Conservation (phyloP, 2,888 invertebrate species). For the Brachylomia viminalis region DNA sequence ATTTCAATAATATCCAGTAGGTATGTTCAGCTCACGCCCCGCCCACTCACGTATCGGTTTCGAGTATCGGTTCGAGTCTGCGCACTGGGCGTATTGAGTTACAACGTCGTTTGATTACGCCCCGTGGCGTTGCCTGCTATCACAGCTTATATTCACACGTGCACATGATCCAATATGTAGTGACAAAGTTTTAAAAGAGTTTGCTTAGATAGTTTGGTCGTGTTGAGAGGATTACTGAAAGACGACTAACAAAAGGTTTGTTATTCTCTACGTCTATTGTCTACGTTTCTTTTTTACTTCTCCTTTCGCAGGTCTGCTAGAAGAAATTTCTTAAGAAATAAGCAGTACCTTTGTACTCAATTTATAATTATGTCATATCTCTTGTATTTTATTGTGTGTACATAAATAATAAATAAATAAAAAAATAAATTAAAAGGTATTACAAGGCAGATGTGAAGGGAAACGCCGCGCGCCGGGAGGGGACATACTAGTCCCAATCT, state of each 20-base stretch:
- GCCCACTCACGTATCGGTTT: slow-evolving; percentile 72
- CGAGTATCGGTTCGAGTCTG: slow-evolving; percentile 83
- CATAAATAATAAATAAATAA: no score
- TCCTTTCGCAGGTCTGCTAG: no score
- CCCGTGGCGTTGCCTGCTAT: slow-evolving; percentile 15
- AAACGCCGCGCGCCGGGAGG: background rate
- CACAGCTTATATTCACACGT: background rate
- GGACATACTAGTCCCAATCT: background rate
- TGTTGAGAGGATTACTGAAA: background rate
- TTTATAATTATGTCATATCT: no score
- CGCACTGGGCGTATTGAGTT: slow-evolving; percentile 73
- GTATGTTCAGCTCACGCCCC: slow-evolving; percentile 65
- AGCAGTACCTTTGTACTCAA: no score
- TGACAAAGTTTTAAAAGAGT: background rate
- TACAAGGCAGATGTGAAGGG: background rate
- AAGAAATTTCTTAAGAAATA: no score
- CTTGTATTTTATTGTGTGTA: no score
- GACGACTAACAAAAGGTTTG: background rate
- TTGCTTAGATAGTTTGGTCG: background rate
- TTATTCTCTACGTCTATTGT: no score
- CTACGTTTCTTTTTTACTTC: no score
- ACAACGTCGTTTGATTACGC: slow-evolving; percentile 20
- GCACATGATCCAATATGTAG: background rate
- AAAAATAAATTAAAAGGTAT: no score
- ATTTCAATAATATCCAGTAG: slow-evolving; percentile 24